A percentile compares a stretch with the other conserved stretches of the same genome.
Conservation (phyloP, 1,140 invertebrate species). For the Choristoneura fumiferana region DNA sequence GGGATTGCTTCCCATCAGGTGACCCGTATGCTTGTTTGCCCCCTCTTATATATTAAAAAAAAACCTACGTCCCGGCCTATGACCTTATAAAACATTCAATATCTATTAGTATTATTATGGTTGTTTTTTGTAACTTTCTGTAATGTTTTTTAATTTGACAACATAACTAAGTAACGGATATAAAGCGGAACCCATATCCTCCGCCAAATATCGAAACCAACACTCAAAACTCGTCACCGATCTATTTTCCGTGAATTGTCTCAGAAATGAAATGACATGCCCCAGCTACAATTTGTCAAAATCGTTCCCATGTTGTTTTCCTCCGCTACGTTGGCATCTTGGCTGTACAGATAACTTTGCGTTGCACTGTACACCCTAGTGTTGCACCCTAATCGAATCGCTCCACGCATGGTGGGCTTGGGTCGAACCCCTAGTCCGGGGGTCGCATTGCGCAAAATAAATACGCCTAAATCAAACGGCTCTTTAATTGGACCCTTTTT, state of each 20-base stretch:
- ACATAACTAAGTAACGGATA: no score
- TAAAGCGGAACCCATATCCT: no score
- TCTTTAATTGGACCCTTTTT: slow-evolving; percentile 67
- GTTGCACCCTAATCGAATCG: slow-evolving; percentile 75
- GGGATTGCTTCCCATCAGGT: no score
- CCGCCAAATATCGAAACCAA: no score
- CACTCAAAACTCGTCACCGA: slow-evolving; percentile 59
- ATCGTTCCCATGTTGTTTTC: slow-evolving; percentile 4
- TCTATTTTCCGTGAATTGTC: slow-evolving; percentile 71
- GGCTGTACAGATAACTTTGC: slow-evolving; percentile 14
- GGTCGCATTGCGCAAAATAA: slow-evolving; percentile 70
- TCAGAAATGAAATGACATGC: slow-evolving; percentile 73
- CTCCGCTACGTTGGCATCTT: not conserved
- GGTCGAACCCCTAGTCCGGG: slow-evolving; percentile 63
- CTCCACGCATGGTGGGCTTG: slow-evolving; percentile 65
- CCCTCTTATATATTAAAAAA: no score
- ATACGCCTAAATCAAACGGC: slow-evolving; percentile 67
- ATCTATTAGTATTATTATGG: no score
- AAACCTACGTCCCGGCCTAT: no score
- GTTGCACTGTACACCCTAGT: slow-evolving; percentile 63
- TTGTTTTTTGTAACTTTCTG: no score
- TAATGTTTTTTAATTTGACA: no score
- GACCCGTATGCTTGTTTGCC: no score
- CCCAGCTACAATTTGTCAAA: slow-evolving; percentile 21
- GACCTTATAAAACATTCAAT: no score